Percentiles rank a stretch among this genome's conserved stretches.
Evolutionary conservation across 2,113 vertebrate genomes (phyloP).

Genomic region (Chlorocebus sabaeus): DNA sequence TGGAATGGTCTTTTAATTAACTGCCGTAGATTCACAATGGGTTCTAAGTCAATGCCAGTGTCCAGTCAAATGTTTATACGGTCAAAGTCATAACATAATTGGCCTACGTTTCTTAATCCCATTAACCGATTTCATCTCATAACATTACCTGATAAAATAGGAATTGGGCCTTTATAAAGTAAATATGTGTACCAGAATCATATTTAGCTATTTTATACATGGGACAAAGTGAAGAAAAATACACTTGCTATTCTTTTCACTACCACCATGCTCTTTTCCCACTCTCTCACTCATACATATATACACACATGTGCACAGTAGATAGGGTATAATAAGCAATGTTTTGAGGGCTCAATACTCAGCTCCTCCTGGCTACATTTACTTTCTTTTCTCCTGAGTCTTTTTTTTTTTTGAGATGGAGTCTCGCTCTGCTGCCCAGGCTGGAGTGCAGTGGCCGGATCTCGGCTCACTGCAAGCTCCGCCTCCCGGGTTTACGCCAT

Average conservation of each 20-base stretch:
- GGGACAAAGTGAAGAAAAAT: background rate
- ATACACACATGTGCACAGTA: background rate
- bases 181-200: background rate
- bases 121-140: conserved; percentile 34
- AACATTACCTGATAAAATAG: background rate
- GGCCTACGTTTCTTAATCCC: conserved; percentile 15
- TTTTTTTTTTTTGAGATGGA: background rate
- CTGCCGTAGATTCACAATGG: conserved; percentile 33
- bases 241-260: background rate
- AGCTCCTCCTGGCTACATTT: background rate
- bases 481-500: too few species aligned
- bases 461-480: too few species aligned
- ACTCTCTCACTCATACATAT: background rate
- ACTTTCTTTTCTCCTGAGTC: background rate
- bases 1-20: conserved; percentile 65
- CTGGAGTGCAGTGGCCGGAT: too few species aligned
- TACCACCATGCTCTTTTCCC: background rate
- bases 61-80: conserved; percentile 50
- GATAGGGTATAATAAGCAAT: background rate
- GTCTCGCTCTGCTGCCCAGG: too few species aligned
- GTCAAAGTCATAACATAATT: conserved; percentile 16
- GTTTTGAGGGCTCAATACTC: background rate
- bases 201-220: background rate
- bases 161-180: background rate
- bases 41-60: conserved; percentile 53